Percentiles rank a stretch among this genome's conserved stretches.
Conservation (phyloP, 1,140 invertebrate genomes). For the Drosophila athabasca region DNA sequence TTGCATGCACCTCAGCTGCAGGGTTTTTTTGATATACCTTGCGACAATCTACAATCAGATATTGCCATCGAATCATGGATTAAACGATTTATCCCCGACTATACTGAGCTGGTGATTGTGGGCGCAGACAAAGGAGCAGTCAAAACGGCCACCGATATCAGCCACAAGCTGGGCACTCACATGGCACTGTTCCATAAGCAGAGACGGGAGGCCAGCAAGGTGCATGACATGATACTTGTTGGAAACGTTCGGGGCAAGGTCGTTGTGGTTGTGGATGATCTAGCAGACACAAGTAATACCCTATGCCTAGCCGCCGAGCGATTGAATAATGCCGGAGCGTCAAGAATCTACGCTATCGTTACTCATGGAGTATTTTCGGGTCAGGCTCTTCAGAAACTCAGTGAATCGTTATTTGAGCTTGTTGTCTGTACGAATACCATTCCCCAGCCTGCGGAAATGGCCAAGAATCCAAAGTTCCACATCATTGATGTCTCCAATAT, state of each 20-base stretch:
- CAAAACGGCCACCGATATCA: background rate
- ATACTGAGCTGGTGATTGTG: conserved; percentile 12
- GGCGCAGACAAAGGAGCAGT: conserved; percentile 23
- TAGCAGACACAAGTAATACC: conserved; percentile 18
- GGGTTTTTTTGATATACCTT: conserved; percentile 40
- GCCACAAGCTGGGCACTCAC: background rate
- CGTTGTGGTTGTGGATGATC: conserved; percentile 27
- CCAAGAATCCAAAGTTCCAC: conserved; percentile 9
- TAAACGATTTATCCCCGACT: conserved; percentile 8
- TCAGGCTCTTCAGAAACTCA: conserved; percentile 4
- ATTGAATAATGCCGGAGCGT: conserved; percentile 4
- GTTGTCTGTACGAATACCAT: conserved; percentile 18
- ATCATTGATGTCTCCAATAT: conserved; percentile 10
- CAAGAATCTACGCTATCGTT: conserved; percentile 13
- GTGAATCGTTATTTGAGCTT: conserved; percentile 4
- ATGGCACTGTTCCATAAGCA: conserved; percentile 26
- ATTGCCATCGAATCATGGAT: conserved; percentile 10
- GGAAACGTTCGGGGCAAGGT: conserved; percentile 17
- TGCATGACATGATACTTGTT: conserved; percentile 18
- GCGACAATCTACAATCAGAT: conserved; percentile 17
- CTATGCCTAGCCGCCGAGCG: conserved; percentile 12
- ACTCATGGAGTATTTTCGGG: conserved; percentile 19
- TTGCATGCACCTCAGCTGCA: conserved; percentile 32
- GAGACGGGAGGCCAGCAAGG: background rate
- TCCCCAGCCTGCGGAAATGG: background rate